phyloP scores from a whole-genome alignment of 2,888 invertebrate genomes.

The Steinernema scapterisci region DNA sequence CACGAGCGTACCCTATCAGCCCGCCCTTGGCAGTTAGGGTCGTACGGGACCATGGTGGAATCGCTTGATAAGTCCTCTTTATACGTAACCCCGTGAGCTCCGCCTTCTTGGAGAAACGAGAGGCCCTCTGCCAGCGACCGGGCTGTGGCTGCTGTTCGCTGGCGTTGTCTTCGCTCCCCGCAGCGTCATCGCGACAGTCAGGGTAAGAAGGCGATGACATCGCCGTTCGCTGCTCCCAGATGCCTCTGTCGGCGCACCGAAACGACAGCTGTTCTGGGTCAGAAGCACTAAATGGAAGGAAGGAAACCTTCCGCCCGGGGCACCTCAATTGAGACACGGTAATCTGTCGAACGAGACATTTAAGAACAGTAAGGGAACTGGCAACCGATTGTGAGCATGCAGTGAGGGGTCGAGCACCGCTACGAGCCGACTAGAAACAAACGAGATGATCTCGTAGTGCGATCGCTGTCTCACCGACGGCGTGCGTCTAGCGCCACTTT shows the following conservation, averaged over 20 bases:
- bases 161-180: conserved; percentile 28
- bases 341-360: no score
- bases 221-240: conserved; percentile 9
- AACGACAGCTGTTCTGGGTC: no score
- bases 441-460: no score
- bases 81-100: conserved; percentile 17
- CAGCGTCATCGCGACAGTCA: conserved; percentile 24
- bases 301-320: no score
- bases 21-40: not conserved
- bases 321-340: no score
- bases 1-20: not conserved
- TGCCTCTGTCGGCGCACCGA: not conserved
- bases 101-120: conserved; percentile 17
- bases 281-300: no score
- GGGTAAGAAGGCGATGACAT: conserved; percentile 11
- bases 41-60: conserved; percentile 25
- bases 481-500: no score
- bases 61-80: conserved; percentile 27
- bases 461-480: no score
- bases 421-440: no score
- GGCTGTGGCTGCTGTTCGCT: conserved; percentile 19
- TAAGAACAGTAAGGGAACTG: no score
- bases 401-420: no score
- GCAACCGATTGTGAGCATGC: no score
- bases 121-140: conserved; percentile 29